Conservation (phyloP, 92 coral and sea anemone species). For the Porites lobata region DNA sequence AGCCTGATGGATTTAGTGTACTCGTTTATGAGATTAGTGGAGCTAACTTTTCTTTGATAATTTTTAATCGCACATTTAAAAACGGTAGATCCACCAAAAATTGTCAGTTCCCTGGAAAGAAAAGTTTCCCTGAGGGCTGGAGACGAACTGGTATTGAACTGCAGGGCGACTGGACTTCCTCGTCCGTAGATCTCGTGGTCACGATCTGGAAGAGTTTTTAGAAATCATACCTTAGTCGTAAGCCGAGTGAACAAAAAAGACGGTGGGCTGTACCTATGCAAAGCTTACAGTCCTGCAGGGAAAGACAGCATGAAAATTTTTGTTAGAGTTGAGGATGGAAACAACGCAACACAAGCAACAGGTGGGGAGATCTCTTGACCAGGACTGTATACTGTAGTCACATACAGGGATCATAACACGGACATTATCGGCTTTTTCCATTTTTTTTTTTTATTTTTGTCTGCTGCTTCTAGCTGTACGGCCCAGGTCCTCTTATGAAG, state of each 20-base stretch:
- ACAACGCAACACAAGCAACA: not conserved
- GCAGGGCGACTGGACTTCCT: slow-evolving; percentile 33
- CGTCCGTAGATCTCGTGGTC: slow-evolving; percentile 12
- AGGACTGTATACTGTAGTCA: too few species aligned
- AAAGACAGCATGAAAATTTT: slow-evolving; percentile 8
- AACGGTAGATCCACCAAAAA: slow-evolving; percentile 24
- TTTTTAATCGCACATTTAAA: not conserved
- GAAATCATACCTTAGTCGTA: not conserved
- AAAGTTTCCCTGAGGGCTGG: not conserved
- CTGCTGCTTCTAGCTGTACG: too few species aligned
- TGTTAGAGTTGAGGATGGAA: slow-evolving; percentile 1
- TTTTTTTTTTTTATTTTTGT: too few species aligned
- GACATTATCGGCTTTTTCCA: too few species aligned
- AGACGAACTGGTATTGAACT: slow-evolving; percentile 6
- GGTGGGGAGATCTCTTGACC: too few species aligned
- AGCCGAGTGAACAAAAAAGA: not conserved
- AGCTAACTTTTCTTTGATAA: too few species aligned
- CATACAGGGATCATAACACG: too few species aligned
- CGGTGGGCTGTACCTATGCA: slow-evolving; percentile 28
- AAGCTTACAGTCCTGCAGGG: slow-evolving; percentile 5
- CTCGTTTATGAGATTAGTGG: too few species aligned
- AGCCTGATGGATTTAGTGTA: too few species aligned
- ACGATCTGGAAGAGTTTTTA: not conserved
- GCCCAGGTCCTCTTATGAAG: too few species aligned
- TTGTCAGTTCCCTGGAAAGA: not conserved